Evolutionary conservation across 2,888 invertebrate species (phyloP).

Genomic region (Mylabris sibirica): DNA sequence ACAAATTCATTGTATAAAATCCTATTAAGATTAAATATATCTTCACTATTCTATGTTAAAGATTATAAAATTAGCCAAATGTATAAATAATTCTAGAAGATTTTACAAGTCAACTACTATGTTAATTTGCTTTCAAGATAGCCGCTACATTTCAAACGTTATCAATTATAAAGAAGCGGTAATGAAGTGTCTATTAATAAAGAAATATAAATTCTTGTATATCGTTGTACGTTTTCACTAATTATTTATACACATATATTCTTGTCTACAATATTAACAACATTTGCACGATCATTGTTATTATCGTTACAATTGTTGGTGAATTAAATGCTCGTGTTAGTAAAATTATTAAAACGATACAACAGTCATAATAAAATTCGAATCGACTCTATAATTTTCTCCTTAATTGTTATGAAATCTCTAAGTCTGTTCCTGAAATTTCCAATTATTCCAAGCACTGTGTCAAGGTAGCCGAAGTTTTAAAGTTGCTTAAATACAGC

Average conservation of each 20-base stretch:
- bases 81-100: background rate
- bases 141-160: background rate
- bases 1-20: background rate
- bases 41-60: no score
- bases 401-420: no score
- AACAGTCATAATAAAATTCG: no score
- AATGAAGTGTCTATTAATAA: background rate
- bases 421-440: no score
- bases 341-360: background rate
- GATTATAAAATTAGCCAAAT: constrained; percentile 1
- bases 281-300: background rate
- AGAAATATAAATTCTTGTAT: background rate
- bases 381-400: no score
- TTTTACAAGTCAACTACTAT: constrained; percentile 1
- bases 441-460: no score
- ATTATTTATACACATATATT: background rate
- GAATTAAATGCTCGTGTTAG: background rate
- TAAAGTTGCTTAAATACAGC: no score
- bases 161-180: background rate
- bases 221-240: background rate
- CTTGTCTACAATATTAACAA: background rate
- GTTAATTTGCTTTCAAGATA: background rate
- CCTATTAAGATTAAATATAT: no score
- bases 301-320: background rate
- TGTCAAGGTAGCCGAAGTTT: no score